Base-by-base conservation (phyloP, 2,888 invertebrate species). In the Rhagophthalmus giganteus region DNA sequence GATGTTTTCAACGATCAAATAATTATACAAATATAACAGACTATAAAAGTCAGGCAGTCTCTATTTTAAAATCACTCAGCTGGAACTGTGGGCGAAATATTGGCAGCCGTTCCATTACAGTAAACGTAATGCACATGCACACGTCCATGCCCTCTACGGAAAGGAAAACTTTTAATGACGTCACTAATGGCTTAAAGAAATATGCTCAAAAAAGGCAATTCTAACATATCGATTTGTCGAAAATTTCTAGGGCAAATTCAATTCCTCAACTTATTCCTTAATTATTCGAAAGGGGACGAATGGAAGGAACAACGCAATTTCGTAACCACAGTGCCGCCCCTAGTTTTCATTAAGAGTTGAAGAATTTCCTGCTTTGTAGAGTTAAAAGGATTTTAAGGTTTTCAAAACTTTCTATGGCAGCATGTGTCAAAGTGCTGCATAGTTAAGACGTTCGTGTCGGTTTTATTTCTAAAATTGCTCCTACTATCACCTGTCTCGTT, bases 401-500 rank as follows among this genome's bases (percentile, higher is more conserved):
- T 37, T 13, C 13, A 5, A 37, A 37, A 37, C 25, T 44, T 35
- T 26, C 14, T 2, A 27, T 9, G 33, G 16, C 30, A 20, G 16
- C 31, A 27, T 27, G 20, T 9, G 28, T 13, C 24, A 15, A 10
- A 33, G n/a, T 15, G 37, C 13, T 35, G 37, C 45, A 39, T 44
- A 39, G 31, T 26, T 38, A 15, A 27, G 33, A 25, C 27, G 25
- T 50, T 39, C 16, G 42, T 26, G 40, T 35, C 25, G 12, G 25
- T 28, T 44, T 50, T 44, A 48, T 48, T 50, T 50, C 38, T 38
- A 32, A 50, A 49, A 38, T 50, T 42, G 32, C 25, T 33, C 35
- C 30, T 20, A 26, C 46, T 30, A 53, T 53, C 52, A 53, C 52
- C 52, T 53, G 52, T 53, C 52, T 33, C 12, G 14, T 20, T 38